These are phyloP conservation scores for Gallinago undulata DNA, from an alignment of 2,113 vertebrate genomes.

Conservation along the genomic window DNA sequence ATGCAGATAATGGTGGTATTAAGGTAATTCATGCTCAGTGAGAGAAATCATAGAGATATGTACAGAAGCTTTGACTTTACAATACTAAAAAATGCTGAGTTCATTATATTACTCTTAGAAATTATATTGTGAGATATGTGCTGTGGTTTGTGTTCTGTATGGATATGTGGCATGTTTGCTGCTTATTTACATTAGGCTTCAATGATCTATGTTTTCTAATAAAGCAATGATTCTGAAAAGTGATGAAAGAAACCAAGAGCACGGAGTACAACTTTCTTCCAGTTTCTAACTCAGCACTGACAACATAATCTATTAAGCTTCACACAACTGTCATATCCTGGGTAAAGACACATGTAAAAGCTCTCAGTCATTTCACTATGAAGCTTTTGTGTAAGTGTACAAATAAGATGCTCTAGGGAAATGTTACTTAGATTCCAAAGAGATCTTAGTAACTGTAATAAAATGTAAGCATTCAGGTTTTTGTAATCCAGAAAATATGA, in stretches of 20 bases:
- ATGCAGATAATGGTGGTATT: not conserved
- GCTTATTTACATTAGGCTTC: not conserved
- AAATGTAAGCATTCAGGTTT: not conserved
- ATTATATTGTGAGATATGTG: not conserved
- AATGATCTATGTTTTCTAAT: not conserved
- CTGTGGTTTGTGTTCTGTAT: not conserved
- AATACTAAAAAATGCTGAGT: not conserved
- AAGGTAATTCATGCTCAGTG: not conserved
- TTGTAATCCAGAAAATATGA: not conserved
- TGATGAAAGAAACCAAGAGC: not conserved
- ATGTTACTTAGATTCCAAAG: not conserved
- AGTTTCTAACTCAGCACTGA: not conserved
- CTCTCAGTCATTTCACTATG: not conserved
- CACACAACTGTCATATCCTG: not conserved
- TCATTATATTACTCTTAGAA: not conserved
- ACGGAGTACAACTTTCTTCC: not conserved
- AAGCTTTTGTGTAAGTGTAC: not conserved
- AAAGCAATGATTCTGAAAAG: not conserved
- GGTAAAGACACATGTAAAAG: not conserved
- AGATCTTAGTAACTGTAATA: not conserved
- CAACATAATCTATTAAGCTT: not conserved
- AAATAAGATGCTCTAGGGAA: not conserved
- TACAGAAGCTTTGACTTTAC: not conserved
- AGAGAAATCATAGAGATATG: not conserved
- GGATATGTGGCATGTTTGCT: not conserved